These are phyloP conservation scores for Odontothrips loti DNA, from an alignment of 2,888 invertebrate species.

Conservation along the genomic window DNA sequence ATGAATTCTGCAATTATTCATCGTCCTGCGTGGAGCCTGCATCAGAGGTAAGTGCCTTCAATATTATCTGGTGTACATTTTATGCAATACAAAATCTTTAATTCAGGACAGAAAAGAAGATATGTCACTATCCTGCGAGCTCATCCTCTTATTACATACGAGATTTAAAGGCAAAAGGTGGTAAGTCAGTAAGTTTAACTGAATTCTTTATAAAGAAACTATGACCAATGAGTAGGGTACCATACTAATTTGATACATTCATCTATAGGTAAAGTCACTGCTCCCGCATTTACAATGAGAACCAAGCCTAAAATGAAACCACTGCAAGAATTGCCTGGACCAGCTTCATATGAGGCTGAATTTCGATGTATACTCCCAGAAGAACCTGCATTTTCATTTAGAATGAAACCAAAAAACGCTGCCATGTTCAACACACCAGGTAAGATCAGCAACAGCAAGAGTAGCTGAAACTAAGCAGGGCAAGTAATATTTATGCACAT, in stretches of 20 bases:
- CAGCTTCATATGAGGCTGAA: background rate
- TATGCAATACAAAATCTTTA: background rate
- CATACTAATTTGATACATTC: background rate
- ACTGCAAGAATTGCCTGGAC: background rate
- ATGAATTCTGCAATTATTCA: slow-evolving; percentile 12
- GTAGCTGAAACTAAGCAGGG: no score
- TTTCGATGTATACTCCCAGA: background rate
- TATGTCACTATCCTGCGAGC: background rate
- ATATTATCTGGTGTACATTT: background rate
- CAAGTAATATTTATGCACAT: background rate
- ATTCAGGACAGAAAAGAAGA: background rate
- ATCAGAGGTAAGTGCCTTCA: background rate
- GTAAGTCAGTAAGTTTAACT: background rate
- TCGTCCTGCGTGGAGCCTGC: background rate
- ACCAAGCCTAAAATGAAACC: background rate
- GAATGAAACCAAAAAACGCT: background rate
- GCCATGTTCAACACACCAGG: background rate
- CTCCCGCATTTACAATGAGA: background rate
- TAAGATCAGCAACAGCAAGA: background rate
- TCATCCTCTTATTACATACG: background rate
- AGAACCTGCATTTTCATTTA: background rate
- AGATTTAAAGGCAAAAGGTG: background rate
- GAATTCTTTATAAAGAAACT: background rate
- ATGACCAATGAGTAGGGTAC: background rate
- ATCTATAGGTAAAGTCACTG: background rate